Base-by-base conservation (phyloP, 1,140 invertebrate species). In the Phymastichus coffea region DNA sequence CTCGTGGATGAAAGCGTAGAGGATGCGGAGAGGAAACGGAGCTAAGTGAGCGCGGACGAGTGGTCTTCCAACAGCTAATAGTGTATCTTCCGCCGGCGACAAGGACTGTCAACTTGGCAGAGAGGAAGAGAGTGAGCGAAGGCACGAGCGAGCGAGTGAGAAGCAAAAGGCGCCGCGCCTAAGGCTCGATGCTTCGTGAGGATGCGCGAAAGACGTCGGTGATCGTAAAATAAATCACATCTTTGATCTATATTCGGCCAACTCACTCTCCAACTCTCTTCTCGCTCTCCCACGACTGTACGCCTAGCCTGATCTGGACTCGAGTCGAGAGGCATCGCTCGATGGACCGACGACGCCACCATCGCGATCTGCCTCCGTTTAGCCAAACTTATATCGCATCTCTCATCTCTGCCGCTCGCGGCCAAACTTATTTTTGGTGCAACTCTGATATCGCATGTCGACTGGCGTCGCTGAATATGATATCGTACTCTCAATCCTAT, bases 201-300 rank as follows among this genome's bases (percentile, higher is more conserved):
- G 23, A 2, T 14, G n/a, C n/a, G 30, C 8, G 20, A 38, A 40
- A 52, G 43, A 19, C 46, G 53, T 43, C 56, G 47, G 63, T 63
- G 64, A 75, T 77, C 71, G 70, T 76, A 71, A 77, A 76, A 70
- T 70, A 70, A 70, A 71, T 77, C 68, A 73, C 63, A 71, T 68
- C 74, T 77, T 77, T 77, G 74, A 77, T 76, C 75, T 76, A 77
- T 75, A 77, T 77, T 75, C 66, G 64, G 65, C 53, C 30, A 58
- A 22, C 26, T 35, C 44, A 7, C 49, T 19, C 9, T 23, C 25
- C 35, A 22, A 23, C 19, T 22, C 2, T 22, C 6, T 20, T 20
- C 17, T 60, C 40, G 15, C 20, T 53, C 17, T 19, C 23, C 25
- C 15, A 3, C 25, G 25, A n/a, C n/a, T 26, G 3, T 41, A 6